phyloP scores from a whole-genome alignment of 2,797 vertebrate genomes.

The Sternarchorhynchus goeldii region DNA sequence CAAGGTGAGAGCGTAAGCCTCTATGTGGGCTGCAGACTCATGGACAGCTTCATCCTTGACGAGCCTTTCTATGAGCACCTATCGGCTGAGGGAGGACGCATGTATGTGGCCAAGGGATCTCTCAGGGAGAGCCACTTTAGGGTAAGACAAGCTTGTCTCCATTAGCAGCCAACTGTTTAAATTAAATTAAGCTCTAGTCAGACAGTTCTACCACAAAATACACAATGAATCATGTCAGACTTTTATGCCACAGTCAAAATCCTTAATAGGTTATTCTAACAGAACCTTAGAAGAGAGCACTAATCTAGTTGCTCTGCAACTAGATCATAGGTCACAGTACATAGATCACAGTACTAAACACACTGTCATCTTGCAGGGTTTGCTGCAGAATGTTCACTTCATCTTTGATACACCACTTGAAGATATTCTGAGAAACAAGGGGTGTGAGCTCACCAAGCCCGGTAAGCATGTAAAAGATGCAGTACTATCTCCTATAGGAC shows the following conservation, averaged over 20 bases:
- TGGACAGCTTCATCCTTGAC: conserved; percentile 91
- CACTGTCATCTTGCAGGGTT: conserved; percentile 77
- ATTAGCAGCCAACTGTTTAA: conserved; percentile 8
- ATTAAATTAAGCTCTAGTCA: background rate
- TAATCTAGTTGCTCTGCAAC: background rate
- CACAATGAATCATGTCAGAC: background rate
- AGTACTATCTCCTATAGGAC: too few species aligned
- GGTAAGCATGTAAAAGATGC: conserved; percentile 72
- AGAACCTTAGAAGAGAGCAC: background rate
- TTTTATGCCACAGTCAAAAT: background rate
- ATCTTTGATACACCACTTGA: conserved; percentile 88
- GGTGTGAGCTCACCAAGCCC: conserved; percentile 83
- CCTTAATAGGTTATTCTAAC: background rate
- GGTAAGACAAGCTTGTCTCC: conserved; percentile 74
- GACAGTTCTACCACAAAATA: background rate
- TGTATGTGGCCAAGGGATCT: conserved; percentile 91
- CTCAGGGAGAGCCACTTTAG: conserved; percentile 90
- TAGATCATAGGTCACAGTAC: background rate
- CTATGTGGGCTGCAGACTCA: conserved; percentile 89
- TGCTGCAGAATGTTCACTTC: conserved; percentile 90
- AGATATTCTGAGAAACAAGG: conserved; percentile 85
- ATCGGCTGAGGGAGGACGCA: conserved; percentile 78
- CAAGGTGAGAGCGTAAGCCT: conserved; percentile 88
- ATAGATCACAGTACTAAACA: background rate
- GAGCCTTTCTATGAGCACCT: conserved; percentile 94